A percentile compares a stretch with the other conserved stretches of the same genome.
Conservation (phyloP, 2,113 vertebrate species). For the Pongo abelii region DNA sequence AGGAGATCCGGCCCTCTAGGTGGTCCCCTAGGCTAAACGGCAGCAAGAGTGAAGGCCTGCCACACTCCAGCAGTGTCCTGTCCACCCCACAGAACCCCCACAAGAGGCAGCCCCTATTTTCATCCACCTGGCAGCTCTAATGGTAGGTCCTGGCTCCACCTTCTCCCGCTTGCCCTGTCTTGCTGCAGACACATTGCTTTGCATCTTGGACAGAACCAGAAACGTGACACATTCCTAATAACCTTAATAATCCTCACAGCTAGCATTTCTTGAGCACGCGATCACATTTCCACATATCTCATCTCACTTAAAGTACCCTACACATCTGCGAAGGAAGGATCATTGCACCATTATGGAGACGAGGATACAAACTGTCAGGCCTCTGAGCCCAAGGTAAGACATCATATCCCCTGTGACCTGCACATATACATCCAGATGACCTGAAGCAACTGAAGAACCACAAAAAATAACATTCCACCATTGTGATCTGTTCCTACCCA, state of each 20-base stretch:
- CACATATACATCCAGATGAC: too few species aligned
- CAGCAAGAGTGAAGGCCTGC: neutral
- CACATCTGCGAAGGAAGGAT: neutral
- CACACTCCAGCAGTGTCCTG: fast-evolving
- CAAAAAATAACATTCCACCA: too few species aligned
- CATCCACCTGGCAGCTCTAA: neutral
- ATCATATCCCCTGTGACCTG: too few species aligned
- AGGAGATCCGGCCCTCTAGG: neutral
- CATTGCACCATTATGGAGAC: neutral
- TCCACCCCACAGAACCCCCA: fast-evolving
- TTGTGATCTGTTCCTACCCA: too few species aligned
- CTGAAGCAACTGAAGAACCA: too few species aligned
- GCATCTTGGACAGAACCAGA: neutral
- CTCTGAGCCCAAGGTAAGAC: too few species aligned
- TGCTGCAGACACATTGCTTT: neutral
- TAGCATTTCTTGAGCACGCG: neutral
- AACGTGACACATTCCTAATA: fast-evolving
- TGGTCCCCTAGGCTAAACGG: neutral
- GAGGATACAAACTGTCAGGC: neutral
- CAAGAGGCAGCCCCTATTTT: neutral
- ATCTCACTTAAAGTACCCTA: neutral
- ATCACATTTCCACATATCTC: fast-evolving
- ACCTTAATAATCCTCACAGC: neutral
- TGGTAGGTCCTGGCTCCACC: neutral
- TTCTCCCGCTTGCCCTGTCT: neutral